Base-by-base conservation (phyloP, 2,113 vertebrate species). In the Nothoprocta pentlandii region DNA sequence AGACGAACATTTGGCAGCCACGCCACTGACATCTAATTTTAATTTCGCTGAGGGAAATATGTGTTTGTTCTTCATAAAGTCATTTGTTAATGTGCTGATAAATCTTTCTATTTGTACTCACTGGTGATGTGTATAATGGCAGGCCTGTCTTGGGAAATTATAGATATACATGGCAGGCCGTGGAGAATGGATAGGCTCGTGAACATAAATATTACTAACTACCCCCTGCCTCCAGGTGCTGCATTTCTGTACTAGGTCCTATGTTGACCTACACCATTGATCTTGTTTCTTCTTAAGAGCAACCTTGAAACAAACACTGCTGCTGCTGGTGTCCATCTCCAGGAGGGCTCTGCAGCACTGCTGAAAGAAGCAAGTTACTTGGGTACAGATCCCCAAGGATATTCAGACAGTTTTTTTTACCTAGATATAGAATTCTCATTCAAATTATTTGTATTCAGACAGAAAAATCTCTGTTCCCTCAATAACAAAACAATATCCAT, bases 241-340 rank as follows among this genome's bases (percentile, higher is more conserved):
- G 77, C 82, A 12, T 66, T 85, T 59, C 83, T 88, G 30, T 76
- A 5, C 59, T 20, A 16, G 67, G 39, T 58, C 67, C 87, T 64
- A 34, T 16, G 42, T 53, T 76, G 75, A 81, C 80, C 56, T 49
- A 25, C 54, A 47, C 80, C 68, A 88, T 56, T 92, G 90, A 87
- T 89, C 87, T 64, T 79, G 13, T 67, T 83, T 41, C 66, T 70
- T 83, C 61, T 71, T 94, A 90, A 95, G 34, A 87, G 88, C 78
- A 92, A 68, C 68, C 83, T 90, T 80, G 90, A 91, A 90, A 87
- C 93, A 88, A 85, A 74, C 81, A 84, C 21, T 46, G 67, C 32
- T 63, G n/a, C 32, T 54, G 49, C 76, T 67, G 34, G 32, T 58
- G 92, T 80, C 88, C 54, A 28, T 74, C 80, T 74, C 80, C 3